Evolutionary conservation across 2,113 vertebrate genomes (phyloP).

Genomic region (Tursiops truncatus): DNA sequence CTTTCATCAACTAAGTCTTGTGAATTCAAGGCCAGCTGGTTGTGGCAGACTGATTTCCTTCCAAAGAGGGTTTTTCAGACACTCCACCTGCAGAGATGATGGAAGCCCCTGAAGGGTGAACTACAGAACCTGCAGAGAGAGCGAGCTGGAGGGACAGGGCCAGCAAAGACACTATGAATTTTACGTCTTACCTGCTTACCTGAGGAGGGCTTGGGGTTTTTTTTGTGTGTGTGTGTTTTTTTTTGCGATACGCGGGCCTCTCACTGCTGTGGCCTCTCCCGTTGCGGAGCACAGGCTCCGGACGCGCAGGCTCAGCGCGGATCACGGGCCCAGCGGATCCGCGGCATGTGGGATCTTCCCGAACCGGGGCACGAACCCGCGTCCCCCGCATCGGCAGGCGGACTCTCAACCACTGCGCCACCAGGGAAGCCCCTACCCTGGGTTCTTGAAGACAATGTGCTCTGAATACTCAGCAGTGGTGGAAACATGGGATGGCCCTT

Average conservation of each 20-base stretch:
- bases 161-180: neutral
- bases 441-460: neutral
- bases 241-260: fast-evolving
- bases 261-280: fast-evolving
- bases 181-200: neutral
- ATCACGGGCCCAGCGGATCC: fast-evolving
- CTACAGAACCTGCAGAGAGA: neutral
- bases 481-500: no score
- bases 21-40: neutral
- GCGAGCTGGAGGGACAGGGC: neutral
- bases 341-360: no score
- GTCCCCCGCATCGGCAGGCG: no score
- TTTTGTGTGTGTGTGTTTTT: neutral
- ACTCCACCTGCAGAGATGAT: neutral
- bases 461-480: neutral
- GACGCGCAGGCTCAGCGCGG: fast-evolving
- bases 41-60: neutral
- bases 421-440: neutral
- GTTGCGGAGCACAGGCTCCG: no score
- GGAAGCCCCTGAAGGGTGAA: neutral
- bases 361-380: fast-evolving
- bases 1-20: fast-evolving
- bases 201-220: neutral
- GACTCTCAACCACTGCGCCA: no score
- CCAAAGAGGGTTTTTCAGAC: neutral